These are phyloP conservation scores for Idris sp. DNA, from an alignment of 1,140 invertebrate genomes.

Conservation along the genomic window DNA sequence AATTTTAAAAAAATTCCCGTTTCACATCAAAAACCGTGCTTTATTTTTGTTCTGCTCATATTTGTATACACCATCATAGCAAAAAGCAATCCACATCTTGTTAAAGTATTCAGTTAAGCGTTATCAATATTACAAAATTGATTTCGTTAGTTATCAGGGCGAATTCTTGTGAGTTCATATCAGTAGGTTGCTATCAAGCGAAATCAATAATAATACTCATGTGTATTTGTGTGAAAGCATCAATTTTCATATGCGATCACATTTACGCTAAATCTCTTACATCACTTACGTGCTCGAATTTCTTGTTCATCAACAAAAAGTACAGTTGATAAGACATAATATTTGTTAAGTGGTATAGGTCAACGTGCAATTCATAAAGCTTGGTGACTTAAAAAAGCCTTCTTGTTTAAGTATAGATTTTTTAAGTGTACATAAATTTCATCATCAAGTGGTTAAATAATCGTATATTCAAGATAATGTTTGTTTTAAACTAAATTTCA, in stretches of 20 bases:
- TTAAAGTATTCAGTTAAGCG: constrained; percentile 7
- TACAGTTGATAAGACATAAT: constrained; percentile 21
- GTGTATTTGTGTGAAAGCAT: constrained; percentile 32
- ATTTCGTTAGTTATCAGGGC: constrained; percentile 21
- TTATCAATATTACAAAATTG: constrained; percentile 41
- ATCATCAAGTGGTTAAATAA: too few relatives aligned
- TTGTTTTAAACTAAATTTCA: too few relatives aligned
- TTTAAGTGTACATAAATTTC: too few relatives aligned
- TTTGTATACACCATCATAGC: background rate
- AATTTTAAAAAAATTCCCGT: too few relatives aligned
- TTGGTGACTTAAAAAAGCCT: constrained; percentile 11
- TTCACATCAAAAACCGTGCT: too few relatives aligned
- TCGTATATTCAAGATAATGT: too few relatives aligned
- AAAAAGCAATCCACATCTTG: constrained; percentile 1
- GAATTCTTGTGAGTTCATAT: constrained; percentile 15
- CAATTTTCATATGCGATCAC: constrained; percentile 18
- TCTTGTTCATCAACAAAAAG: constrained; percentile 42
- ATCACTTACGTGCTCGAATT: constrained; percentile 37
- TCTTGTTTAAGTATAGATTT: too few relatives aligned
- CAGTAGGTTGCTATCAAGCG: constrained; percentile 10
- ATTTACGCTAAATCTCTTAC: constrained; percentile 48
- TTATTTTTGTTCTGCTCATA: too few relatives aligned
- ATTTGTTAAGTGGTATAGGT: constrained; percentile 12
- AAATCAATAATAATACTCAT: constrained; percentile 30
- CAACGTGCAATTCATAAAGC: constrained; percentile 15